These are phyloP conservation scores for Petrocephalus schoutedeni DNA, from an alignment of 2,797 vertebrate species.

Conservation along the genomic window DNA sequence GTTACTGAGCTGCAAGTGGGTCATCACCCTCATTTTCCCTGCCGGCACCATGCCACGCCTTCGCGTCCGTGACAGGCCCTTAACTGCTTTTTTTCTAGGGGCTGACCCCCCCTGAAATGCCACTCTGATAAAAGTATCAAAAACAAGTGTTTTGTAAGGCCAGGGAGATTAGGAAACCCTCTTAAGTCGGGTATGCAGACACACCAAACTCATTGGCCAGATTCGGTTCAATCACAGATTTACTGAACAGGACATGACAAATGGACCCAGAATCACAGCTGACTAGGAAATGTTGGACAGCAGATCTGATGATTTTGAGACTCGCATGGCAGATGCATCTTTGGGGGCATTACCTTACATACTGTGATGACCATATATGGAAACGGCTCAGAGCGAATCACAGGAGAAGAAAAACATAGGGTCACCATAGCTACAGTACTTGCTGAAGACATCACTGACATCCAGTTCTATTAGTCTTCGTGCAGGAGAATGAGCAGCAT, in stretches of 20 bases:
- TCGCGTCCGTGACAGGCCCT: too few species aligned
- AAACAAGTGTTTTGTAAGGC: not conserved
- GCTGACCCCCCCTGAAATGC: not conserved
- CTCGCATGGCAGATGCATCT: too few species aligned
- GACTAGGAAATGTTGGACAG: not conserved
- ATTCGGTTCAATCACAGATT: not conserved
- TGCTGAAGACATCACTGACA: not conserved
- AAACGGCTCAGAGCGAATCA: not conserved
- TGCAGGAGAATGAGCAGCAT: conserved; percentile 3
- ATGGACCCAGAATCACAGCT: not conserved
- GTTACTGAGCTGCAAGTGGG: too few species aligned
- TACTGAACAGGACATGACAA: not conserved
- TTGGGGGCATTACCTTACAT: not conserved
- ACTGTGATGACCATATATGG: not conserved
- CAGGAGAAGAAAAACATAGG: not conserved
- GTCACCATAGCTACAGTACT: not conserved
- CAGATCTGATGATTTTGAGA: not conserved
- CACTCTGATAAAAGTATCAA: not conserved
- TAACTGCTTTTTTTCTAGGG: too few species aligned
- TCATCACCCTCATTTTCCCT: too few species aligned
- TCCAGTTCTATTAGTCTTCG: not conserved
- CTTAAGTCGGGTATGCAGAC: too few species aligned
- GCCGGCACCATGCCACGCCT: too few species aligned
- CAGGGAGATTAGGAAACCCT: not conserved
- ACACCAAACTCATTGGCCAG: too few species aligned